A percentile compares a stretch with the other conserved stretches of the same genome.
Conservation (phyloP, 2,113 vertebrate genomes). For the Albula goreensis region DNA sequence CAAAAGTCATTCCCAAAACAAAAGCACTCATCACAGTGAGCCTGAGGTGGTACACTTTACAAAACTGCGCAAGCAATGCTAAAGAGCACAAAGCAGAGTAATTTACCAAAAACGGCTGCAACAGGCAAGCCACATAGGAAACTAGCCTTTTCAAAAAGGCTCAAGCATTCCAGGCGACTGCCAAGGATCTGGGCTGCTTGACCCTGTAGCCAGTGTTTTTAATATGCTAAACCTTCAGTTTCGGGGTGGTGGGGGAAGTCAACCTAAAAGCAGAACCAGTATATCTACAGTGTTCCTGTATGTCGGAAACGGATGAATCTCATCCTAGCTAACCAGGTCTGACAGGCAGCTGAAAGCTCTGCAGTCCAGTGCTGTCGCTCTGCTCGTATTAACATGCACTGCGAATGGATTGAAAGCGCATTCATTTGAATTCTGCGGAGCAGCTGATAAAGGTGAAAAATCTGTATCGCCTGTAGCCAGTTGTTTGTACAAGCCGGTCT, state of each 20-base stretch:
- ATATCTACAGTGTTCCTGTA: not conserved
- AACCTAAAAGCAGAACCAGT: not conserved
- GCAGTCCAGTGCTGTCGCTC: not conserved
- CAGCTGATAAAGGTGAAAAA: not conserved
- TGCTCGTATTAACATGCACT: not conserved
- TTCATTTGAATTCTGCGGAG: conserved; percentile 10
- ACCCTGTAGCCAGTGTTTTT: not conserved
- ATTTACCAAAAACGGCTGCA: too few species aligned
- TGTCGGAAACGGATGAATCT: not conserved
- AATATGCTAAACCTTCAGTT: not conserved
- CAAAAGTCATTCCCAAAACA: not conserved
- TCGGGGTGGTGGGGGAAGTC: not conserved
- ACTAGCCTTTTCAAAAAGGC: not conserved
- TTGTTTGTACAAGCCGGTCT: not conserved
- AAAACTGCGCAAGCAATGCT: not conserved
- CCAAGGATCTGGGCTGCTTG: not conserved
- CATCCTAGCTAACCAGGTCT: not conserved
- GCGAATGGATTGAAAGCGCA: not conserved
- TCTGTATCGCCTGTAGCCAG: not conserved
- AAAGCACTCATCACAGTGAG: not conserved
- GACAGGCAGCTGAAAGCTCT: not conserved
- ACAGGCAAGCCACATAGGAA: too few species aligned
- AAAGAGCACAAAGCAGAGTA: not conserved
- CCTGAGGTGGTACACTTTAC: not conserved
- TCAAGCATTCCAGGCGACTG: not conserved